Conservation (phyloP, 2,888 invertebrate species). For the Ceratothoa steindachneri region DNA sequence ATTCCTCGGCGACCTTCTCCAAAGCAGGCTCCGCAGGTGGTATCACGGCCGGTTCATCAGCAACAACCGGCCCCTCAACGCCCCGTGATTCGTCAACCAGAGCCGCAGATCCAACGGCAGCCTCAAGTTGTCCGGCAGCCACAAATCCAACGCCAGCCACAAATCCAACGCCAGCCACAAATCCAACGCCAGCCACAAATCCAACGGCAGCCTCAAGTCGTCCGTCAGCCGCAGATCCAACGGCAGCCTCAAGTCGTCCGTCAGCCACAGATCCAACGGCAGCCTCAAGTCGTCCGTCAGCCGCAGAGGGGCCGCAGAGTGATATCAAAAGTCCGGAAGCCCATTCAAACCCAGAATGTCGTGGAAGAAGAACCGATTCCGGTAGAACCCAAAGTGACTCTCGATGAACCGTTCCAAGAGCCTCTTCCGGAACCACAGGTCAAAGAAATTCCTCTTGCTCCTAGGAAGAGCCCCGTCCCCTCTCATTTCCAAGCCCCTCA, state of each 20-base stretch:
- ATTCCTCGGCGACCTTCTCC: slow-evolving; percentile 50
- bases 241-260: neutral
- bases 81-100: neutral
- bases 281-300: neutral
- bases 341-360: neutral
- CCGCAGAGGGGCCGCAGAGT: neutral
- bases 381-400: neutral
- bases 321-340: neutral
- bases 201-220: neutral
- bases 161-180: neutral
- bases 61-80: neutral
- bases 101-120: neutral
- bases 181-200: slow-evolving; percentile 7
- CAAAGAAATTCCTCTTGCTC: neutral
- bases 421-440: neutral
- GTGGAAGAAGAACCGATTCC: neutral
- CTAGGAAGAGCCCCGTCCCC: neutral
- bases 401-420: neutral
- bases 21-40: neutral
- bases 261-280: slow-evolving; percentile 10
- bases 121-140: neutral
- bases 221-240: neutral
- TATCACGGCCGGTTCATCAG: neutral
- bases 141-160: neutral
- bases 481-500: slow-evolving; percentile 16